A percentile compares a stretch with the other conserved stretches of the same genome.
These are phyloP conservation scores for Eilema depressum DNA, from an alignment of 2,888 invertebrate species.

Conservation along the genomic window DNA sequence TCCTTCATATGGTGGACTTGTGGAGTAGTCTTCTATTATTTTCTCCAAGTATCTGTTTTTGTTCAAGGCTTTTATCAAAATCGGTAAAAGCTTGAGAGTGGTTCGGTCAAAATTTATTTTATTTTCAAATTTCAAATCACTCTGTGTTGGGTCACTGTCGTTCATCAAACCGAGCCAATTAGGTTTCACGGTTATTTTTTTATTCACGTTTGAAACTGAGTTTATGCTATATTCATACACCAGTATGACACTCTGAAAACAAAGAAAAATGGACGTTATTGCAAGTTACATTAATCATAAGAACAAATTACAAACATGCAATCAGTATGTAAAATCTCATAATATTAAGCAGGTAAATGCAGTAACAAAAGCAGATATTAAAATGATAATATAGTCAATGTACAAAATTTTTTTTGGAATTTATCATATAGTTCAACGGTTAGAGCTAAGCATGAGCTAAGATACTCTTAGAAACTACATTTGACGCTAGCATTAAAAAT, in stretches of 20 bases:
- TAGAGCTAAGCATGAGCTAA: not conserved
- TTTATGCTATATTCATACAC: constrained; percentile 72
- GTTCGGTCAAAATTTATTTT: constrained; percentile 62
- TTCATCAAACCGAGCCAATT: constrained; percentile 70
- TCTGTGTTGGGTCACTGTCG: constrained; percentile 56
- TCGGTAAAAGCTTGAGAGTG: constrained; percentile 68
- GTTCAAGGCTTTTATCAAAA: constrained; percentile 70
- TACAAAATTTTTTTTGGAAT: not conserved
- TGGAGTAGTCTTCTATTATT: constrained; percentile 63
- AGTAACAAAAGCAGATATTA: not conserved
- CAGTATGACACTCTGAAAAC: constrained; percentile 74
- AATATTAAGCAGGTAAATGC: not conserved
- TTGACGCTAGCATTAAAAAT: not conserved
- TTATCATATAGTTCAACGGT: not conserved
- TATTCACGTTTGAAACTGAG: constrained; percentile 48
- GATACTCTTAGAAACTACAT: not conserved
- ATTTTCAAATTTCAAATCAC: constrained; percentile 60
- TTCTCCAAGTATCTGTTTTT: constrained; percentile 67
- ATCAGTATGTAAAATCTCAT: not conserved
- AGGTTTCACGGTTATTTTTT: constrained; percentile 45
- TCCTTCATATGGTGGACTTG: constrained; percentile 52
- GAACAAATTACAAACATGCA: not conserved
- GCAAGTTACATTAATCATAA: not conserved
- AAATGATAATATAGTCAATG: not conserved
- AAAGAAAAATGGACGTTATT: constrained; percentile 26